Evolutionary conservation across 2,797 vertebrate genomes (phyloP), one percentile per base, ranked within the genome.

Genomic region (Danio choprae): DNA sequence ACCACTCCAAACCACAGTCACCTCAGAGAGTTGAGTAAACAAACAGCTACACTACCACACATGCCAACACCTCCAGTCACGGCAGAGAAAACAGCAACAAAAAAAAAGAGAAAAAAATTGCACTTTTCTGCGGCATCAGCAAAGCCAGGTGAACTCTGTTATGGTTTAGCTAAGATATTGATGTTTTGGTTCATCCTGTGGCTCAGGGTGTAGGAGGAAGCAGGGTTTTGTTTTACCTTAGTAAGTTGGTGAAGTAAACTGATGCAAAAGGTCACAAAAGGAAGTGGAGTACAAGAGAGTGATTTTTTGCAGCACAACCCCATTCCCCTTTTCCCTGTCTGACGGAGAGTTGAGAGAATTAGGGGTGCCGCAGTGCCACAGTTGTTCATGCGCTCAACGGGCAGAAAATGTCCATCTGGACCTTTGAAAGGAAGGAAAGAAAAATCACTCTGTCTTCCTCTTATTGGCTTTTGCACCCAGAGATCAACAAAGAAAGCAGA

Each of bases 11-110:
- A 82, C 73, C 77, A 41, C 78, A 81, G 81, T 84, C 60, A 84
- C 53, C 75, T 69, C 53, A 2, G 8, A 69, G n/a, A 77, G 18
- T 64, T 75, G 74, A 77, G 81, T 84, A 87, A 90, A 90, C 85
- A 91, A 89, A 89, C 69, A 58, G 68, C 40, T 51, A 36, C 53
- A 22, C 50, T 56, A 69, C 77, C n/a, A 16, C 62, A 69, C 40
- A 84, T 83, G 56, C 76, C 74, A 81, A 68, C 64, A 69, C 8
- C 63, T 67, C n/a, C 50, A 84, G 59, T 82, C 84, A 74, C 41
- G 69, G 60, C 83, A 77, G 44, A 50, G 18, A 69, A 74, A n/a
- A 62, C 50, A 75, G n/a, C 46, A 29, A 29, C 29, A n/a, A n/a
- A 29, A 29, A 29, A n/a, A 29, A 29, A 51, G 8, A 7, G 48